Conservation (phyloP, 2,113 vertebrate genomes). For the Cygnus atratus region DNA sequence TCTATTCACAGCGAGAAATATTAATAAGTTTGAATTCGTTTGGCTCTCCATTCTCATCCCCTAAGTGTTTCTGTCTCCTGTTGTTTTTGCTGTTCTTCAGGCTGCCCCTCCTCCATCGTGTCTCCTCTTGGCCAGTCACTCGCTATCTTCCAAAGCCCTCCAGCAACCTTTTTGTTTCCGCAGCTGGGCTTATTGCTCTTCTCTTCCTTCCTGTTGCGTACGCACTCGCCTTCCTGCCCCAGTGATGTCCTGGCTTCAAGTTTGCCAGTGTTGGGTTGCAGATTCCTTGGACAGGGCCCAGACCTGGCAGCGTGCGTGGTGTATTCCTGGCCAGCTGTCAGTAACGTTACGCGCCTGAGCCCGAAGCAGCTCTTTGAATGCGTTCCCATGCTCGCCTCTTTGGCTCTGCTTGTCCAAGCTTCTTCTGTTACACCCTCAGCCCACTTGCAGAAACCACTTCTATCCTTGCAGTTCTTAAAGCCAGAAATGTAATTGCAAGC, state of each 20-base stretch:
- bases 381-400: background rate
- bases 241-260: background rate
- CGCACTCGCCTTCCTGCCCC: background rate
- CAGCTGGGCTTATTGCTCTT: background rate
- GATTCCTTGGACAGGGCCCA: background rate
- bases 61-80: background rate
- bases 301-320: background rate
- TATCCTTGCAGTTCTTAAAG: background rate
- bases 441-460: background rate
- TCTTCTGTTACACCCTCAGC: slow-evolving; percentile 16
- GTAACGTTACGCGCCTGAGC: background rate
- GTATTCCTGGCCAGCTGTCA: background rate
- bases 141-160: background rate
- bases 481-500: background rate
- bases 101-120: background rate
- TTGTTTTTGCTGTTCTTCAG: background rate
- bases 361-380: background rate
- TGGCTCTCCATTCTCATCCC: background rate
- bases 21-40: background rate
- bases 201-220: slow-evolving; percentile 9
- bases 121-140: background rate
- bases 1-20: background rate
- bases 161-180: background rate
- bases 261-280: background rate
- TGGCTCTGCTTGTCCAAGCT: background rate